Conservation (phyloP, 53 echinoderm and acorn worm species). For the Echinometra lucunter region DNA sequence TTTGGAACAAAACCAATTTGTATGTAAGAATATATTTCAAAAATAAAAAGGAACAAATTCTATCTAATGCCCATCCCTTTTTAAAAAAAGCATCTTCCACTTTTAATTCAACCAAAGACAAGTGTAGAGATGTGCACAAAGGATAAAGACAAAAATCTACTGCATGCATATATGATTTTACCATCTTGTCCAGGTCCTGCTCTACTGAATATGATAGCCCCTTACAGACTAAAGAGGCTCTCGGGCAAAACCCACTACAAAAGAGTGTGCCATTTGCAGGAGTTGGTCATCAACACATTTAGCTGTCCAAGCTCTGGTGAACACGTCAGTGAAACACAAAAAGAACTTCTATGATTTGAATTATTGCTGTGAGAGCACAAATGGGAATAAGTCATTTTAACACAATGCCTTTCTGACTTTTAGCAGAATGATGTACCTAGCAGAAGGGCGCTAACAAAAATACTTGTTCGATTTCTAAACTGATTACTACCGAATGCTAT, state of each 20-base stretch:
- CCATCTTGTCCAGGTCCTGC: not conserved
- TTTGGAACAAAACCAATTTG: too few species aligned
- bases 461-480: not conserved
- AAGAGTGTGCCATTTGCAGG: not conserved
- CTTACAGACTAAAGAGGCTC: not conserved
- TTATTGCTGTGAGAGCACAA: too few species aligned
- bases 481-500: too few species aligned
- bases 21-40: too few species aligned
- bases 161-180: constrained; percentile 43
- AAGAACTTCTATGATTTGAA: not conserved
- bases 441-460: not conserved
- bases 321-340: not conserved
- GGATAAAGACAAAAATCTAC: not conserved
- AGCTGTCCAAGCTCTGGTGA: constrained; percentile 23
- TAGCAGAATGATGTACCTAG: too few species aligned
- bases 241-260: constrained; percentile 20
- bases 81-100: not conserved
- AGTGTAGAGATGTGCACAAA: not conserved
- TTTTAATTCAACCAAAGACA: not conserved
- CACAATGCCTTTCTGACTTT: too few species aligned
- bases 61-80: not conserved
- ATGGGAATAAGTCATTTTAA: too few species aligned
- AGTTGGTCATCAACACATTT: not conserved
- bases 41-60: not conserved
- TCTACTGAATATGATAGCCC: not conserved